Evolutionary conservation across 2,888 invertebrate species (phyloP).

Genomic region (Unio delphinus): DNA sequence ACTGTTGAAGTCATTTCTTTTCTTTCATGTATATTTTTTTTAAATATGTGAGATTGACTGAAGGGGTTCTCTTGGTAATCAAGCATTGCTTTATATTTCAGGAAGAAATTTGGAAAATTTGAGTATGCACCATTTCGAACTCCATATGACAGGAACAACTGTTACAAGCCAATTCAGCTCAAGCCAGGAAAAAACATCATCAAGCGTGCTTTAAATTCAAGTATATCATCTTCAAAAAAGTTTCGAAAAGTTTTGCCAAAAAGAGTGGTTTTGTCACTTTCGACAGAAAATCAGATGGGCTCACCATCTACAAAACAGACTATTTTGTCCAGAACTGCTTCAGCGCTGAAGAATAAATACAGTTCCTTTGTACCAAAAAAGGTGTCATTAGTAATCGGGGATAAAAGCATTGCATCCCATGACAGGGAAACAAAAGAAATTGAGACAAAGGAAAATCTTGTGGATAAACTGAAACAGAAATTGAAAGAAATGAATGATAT

Average conservation of each 20-base stretch:
- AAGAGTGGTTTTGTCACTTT: too few species aligned
- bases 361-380: constrained; percentile 29
- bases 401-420: neutral
- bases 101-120: constrained; percentile 81
- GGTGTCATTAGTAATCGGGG: neutral
- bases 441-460: constrained; percentile 9
- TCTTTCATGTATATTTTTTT: too few species aligned
- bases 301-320: constrained; percentile 30
- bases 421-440: neutral
- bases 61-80: neutral
- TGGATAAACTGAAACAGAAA: constrained; percentile 16
- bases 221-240: too few species aligned
- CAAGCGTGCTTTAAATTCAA: too few species aligned
- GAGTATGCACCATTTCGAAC: constrained; percentile 82
- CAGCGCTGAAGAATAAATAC: constrained; percentile 63
- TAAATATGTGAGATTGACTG: neutral
- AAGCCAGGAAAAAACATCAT: constrained; percentile 9
- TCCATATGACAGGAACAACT: constrained; percentile 73
- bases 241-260: too few species aligned
- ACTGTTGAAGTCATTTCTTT: too few species aligned
- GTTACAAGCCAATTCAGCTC: constrained; percentile 34
- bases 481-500: constrained; percentile 14
- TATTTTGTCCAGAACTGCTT: constrained; percentile 52
- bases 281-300: constrained; percentile 9
- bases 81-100: constrained; percentile 32